Conservation (phyloP, 2,888 invertebrate species). For the Pteria penguin region DNA sequence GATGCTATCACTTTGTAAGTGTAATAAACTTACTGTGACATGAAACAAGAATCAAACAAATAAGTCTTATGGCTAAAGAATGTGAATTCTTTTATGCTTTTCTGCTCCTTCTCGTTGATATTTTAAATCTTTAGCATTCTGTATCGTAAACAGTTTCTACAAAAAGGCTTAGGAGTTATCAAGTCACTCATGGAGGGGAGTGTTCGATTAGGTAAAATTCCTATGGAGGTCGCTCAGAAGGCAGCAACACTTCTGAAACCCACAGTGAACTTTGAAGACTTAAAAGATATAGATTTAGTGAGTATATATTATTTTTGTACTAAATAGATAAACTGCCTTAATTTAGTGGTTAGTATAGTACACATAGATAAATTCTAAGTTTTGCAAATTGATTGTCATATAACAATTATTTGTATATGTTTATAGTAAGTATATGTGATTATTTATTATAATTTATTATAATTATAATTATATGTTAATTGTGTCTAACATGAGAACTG, state of each 20-base stretch:
- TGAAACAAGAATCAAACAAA: too few species aligned
- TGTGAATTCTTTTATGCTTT: not conserved
- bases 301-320: slow-evolving; percentile 29
- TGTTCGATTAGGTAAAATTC: slow-evolving; percentile 69
- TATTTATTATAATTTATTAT: too few species aligned
- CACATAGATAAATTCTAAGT: too few species aligned
- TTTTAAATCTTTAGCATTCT: slow-evolving; percentile 32
- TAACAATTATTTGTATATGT: not conserved
- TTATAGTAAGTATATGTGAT: too few species aligned
- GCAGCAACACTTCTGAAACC: slow-evolving; percentile 63
- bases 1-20: too few species aligned
- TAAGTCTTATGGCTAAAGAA: not conserved
- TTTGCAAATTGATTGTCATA: too few species aligned
- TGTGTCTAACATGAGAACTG: too few species aligned
- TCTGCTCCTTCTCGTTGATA: not conserved
- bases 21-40: too few species aligned
- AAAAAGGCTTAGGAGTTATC: slow-evolving; percentile 65
- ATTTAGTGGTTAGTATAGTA: too few species aligned
- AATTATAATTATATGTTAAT: too few species aligned
- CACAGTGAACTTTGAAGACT: slow-evolving; percentile 60
- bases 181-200: slow-evolving; percentile 64
- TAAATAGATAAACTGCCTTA: too few species aligned
- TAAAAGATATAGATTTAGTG: slow-evolving; percentile 72
- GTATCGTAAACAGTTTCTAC: slow-evolving; percentile 74
- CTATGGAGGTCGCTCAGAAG: slow-evolving; percentile 58